phyloP scores from a whole-genome alignment of 2,113 vertebrate species.

The Dicaeum eximium region DNA sequence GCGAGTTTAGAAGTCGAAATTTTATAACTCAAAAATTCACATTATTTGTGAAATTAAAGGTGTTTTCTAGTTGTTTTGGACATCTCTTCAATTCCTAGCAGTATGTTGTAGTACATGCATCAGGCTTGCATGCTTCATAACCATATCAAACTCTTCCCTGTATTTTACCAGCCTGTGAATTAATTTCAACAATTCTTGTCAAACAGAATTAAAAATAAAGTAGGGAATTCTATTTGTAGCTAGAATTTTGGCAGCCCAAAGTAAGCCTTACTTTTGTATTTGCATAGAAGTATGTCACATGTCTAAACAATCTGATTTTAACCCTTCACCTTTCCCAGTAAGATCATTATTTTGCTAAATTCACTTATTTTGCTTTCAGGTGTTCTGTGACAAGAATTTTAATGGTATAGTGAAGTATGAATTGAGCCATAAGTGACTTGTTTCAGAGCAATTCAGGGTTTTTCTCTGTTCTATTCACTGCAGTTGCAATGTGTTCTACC shows the following conservation, averaged over 20 bases:
- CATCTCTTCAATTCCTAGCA: neutral
- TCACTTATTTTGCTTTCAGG: neutral
- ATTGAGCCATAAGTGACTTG: neutral
- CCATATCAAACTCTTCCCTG: neutral
- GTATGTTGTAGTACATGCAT: neutral
- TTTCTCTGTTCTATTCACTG: conserved; percentile 15
- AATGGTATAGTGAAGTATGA: neutral
- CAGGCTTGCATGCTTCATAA: neutral
- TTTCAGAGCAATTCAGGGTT: neutral
- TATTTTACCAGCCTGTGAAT: neutral
- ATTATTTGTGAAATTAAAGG: neutral
- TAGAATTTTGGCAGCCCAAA: neutral
- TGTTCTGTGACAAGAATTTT: neutral
- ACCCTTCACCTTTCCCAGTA: neutral
- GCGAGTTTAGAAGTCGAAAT: neutral
- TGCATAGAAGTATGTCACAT: neutral
- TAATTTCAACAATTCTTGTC: neutral
- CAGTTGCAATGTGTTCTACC: conserved; percentile 17
- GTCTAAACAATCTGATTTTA: neutral
- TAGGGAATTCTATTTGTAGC: neutral
- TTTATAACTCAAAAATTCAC: neutral
- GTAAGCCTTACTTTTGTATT: neutral
- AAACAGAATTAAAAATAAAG: neutral
- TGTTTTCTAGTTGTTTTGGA: neutral
- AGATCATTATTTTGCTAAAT: neutral